Evolutionary conservation across 1,140 invertebrate species (phyloP), one percentile per base, ranked within the genome.

Genomic region (Anastrepha obliqua): DNA sequence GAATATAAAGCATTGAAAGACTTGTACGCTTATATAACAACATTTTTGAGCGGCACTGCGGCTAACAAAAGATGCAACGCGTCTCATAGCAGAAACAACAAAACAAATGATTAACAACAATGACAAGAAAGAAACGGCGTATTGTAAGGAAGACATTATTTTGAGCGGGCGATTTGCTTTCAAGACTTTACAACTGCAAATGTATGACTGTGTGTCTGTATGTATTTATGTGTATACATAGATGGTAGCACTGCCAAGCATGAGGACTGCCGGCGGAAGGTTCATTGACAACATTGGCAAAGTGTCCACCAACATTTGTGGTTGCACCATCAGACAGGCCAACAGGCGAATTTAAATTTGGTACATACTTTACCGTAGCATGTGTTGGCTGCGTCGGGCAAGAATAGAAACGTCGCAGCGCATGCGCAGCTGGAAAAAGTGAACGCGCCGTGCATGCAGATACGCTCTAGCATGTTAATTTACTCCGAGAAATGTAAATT

Each of bases 351-450:
- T 86, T 86, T 86, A 58, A 86, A 86, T 86, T 86, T 86, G 85
- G 59, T 44, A 2, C 1, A 58, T 55, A 20, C 47, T n/a, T 7
- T n/a, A 3, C 6, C 29, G 29, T 17, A 39, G 64, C 55, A 20
- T 7, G 0, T 3, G 17, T 0, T 1, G 0, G n/a, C 51, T 7
- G 15, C 15, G 64, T 20, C 2, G 7, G 39, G 15, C 47, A n/a
- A 55, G 58, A 55, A 55, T 58, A 59, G 78, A 59, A 85, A 59
- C n/a, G 51, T 29, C 9, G 51, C 3, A n/a, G 44, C 74, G 58
- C 85, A 86, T 60, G 58, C 85, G 59, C 85, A 86, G 59, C 85
- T 86, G 85, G 58, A 60, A 86, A 60, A 60, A 81, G 67, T 55
- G 47, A 55, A 81, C 74, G 74, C 74, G 74, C 55, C 74, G 47